phyloP scores from a whole-genome alignment of 2,797 vertebrate genomes.

The Chloroceryle inda region DNA sequence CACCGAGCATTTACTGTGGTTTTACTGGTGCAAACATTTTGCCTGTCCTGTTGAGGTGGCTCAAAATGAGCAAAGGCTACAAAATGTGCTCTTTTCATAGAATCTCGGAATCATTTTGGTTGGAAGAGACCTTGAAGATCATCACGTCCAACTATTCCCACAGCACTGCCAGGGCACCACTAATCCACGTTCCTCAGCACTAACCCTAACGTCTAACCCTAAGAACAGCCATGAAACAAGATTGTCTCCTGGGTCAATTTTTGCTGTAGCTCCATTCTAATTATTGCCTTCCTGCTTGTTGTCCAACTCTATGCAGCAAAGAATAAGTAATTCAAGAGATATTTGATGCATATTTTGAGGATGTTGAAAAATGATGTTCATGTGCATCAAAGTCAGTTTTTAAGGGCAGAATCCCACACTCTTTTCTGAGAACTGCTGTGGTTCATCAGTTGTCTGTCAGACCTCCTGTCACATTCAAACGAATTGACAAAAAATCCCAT shows the following conservation, averaged over 20 bases:
- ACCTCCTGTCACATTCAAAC: not conserved
- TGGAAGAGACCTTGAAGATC: no score
- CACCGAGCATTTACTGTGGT: not conserved
- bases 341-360: not conserved
- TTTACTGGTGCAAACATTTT: not conserved
- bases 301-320: not conserved
- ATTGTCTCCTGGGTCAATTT: not conserved
- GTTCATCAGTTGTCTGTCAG: slow-evolving; percentile 15
- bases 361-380: not conserved
- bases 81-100: no score
- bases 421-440: not conserved
- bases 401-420: not conserved
- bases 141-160: no score
- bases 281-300: not conserved
- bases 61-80: not conserved
- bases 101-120: no score
- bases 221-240: not conserved
- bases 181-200: no score
- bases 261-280: not conserved
- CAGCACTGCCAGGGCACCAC: no score
- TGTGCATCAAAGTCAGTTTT: not conserved
- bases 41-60: not conserved
- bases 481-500: not conserved
- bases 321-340: not conserved
- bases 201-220: not conserved